These are phyloP conservation scores for Hippocampus barbouri DNA, from an alignment of 2,113 vertebrate genomes.

Conservation along the genomic window DNA sequence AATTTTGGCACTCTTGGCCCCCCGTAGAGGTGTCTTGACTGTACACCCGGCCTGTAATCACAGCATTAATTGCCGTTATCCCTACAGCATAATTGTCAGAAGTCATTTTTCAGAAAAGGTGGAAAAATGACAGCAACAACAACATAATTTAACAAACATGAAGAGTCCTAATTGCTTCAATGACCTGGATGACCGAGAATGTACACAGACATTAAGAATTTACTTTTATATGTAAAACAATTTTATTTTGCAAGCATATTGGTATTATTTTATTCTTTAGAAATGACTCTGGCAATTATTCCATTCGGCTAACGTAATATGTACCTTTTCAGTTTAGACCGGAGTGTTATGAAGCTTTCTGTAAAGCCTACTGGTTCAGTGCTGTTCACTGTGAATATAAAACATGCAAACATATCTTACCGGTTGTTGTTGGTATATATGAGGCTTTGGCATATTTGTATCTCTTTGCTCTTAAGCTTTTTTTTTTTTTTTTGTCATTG, in stretches of 20 bases:
- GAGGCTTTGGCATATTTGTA: slow-evolving; percentile 22
- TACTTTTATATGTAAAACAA: no score
- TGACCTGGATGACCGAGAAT: no score
- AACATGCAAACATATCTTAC: slow-evolving; percentile 15
- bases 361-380: slow-evolving; percentile 40
- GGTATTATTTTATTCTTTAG: neutral
- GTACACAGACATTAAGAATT: no score
- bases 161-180: neutral
- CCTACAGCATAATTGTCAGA: neutral
- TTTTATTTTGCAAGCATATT: neutral
- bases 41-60: slow-evolving; percentile 25
- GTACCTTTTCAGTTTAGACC: slow-evolving; percentile 36
- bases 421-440: neutral
- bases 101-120: neutral
- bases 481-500: slow-evolving; percentile 1
- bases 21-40: neutral
- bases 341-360: slow-evolving; percentile 30
- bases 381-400: slow-evolving; percentile 11
- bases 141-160: neutral
- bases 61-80: slow-evolving; percentile 41
- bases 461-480: slow-evolving; percentile 22
- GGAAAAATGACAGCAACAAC: neutral
- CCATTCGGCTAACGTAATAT: slow-evolving; percentile 1
- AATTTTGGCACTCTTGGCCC: no score
- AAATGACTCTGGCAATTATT: neutral